Evolutionary conservation across 2,797 vertebrate genomes (phyloP).

Genomic region (Hephaestus fuliginosus): DNA sequence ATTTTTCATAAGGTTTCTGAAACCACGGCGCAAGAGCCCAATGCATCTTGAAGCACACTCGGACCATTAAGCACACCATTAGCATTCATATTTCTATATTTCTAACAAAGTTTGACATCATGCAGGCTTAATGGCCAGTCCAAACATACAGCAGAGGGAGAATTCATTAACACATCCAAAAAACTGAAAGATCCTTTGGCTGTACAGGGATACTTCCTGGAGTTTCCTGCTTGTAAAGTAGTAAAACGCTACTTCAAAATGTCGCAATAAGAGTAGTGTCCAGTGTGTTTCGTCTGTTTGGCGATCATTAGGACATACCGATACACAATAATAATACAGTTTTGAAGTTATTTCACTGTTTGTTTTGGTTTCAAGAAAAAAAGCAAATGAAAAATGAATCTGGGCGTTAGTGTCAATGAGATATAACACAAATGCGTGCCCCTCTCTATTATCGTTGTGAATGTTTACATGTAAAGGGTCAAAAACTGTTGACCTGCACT

Average conservation of each 20-base stretch:
- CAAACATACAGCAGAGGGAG: constrained; percentile 35
- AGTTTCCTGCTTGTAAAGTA: constrained; percentile 20
- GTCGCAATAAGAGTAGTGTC: constrained; percentile 8
- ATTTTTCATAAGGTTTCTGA: constrained; percentile 32
- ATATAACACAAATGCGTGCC: not conserved
- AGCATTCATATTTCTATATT: constrained; percentile 42
- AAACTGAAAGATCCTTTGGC: constrained; percentile 20
- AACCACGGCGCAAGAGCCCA: constrained; percentile 1
- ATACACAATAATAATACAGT: not conserved
- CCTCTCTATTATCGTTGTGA: not conserved
- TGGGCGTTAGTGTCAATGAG: not conserved
- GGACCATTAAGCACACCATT: constrained; percentile 51
- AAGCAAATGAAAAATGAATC: not conserved
- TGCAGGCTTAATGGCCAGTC: constrained; percentile 33
- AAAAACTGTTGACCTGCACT: not conserved
- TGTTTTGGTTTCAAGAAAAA: not conserved
- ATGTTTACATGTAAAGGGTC: not conserved
- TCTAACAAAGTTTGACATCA: constrained; percentile 41
- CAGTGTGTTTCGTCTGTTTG: not conserved
- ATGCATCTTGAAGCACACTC: constrained; percentile 21
- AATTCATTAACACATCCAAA: constrained; percentile 51
- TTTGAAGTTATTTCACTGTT: not conserved
- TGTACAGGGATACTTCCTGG: constrained; percentile 2
- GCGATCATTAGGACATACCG: constrained; percentile 4
- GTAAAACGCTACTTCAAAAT: not conserved